These are phyloP conservation scores for Xanthorhoe spadicearia DNA, from an alignment of 2,888 invertebrate species.

Conservation along the genomic window DNA sequence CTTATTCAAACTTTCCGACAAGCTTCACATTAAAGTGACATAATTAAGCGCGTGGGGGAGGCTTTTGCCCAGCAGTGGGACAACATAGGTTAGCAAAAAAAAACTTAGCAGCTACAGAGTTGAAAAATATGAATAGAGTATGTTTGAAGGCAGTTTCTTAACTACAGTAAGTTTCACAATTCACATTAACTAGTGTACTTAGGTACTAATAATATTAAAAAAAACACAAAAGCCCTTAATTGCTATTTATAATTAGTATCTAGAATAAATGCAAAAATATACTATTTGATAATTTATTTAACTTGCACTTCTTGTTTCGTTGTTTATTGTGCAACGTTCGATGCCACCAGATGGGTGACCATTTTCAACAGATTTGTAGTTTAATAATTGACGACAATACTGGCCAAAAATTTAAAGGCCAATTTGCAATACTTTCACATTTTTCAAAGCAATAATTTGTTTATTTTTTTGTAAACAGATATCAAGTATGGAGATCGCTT, in stretches of 20 bases:
- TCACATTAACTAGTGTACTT: background rate
- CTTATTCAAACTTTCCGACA: background rate
- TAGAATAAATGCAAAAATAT: conserved; percentile 20
- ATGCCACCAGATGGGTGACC: background rate
- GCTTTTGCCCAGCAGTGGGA: too few species aligned
- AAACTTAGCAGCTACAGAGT: background rate
- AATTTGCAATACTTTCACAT: too few species aligned
- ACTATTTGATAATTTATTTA: conserved; percentile 3
- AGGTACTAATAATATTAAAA: too few species aligned
- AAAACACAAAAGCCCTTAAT: conserved; percentile 1
- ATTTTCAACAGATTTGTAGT: background rate
- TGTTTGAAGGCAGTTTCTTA: background rate
- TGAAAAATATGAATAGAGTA: background rate
- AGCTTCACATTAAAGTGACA: background rate
- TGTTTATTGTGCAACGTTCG: background rate
- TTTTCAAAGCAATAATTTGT: too few species aligned
- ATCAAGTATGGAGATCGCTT: too few species aligned
- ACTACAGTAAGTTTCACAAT: background rate
- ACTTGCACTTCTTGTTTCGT: conserved; percentile 10
- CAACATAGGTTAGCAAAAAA: too few species aligned
- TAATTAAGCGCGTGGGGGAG: too few species aligned
- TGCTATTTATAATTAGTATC: background rate
- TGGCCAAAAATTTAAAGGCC: too few species aligned
- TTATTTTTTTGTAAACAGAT: too few species aligned
- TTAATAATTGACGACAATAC: background rate